Base-by-base conservation (phyloP, 2,113 vertebrate genomes). In the Aegotheles bennettii region DNA sequence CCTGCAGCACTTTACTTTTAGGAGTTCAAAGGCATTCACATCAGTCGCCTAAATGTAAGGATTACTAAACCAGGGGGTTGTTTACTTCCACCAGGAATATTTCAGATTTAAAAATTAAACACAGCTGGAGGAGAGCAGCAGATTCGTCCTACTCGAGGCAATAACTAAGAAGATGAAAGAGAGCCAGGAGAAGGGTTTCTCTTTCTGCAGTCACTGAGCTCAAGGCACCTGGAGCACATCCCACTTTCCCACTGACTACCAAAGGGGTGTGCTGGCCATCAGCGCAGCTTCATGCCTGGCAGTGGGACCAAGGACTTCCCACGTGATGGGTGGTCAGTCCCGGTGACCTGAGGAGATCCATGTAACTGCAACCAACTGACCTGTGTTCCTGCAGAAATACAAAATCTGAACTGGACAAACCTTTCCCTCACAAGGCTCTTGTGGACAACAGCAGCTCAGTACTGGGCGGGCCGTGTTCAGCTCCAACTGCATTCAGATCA, bases 261-360 rank as follows among this genome's bases (percentile, higher is more conserved):
- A 4, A 53, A n/a, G 25, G 13, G 19, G 5, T 20, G 25, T 26
- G 48, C 9, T 25, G 40, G 21, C 16, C 12, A 59, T 31, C 59
- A 21, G 29, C 71, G 59, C 60, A 17, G 9, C 25, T 19, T 33
- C 0, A 0, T 16, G 33, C 69, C 48, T 7, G 8, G 16, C 0
- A 23, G 15, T 0, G 13, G 60, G 53, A 54, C 26, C 13, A 13
- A n/a, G 18, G 35, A 35, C 40, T 38, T 36, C 17, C 35, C 4
- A 3, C 10, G 23, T 12, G 35, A 7, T 1, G 9, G 26, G 61
- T 15, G 26, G 40, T 10, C 26, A 16, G 25, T 15, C 54, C 5
- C 6, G 8, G 35, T 7, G 31, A 42, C 10, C 2, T 5, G 1
- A 40, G 42, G 31, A 33, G 29, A 21, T 2, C 2, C 2, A 45